Percentiles rank a stretch among this genome's conserved stretches.
These are phyloP conservation scores for Diabrotica undecimpunctata DNA, from an alignment of 1,140 invertebrate species.

Conservation along the genomic window DNA sequence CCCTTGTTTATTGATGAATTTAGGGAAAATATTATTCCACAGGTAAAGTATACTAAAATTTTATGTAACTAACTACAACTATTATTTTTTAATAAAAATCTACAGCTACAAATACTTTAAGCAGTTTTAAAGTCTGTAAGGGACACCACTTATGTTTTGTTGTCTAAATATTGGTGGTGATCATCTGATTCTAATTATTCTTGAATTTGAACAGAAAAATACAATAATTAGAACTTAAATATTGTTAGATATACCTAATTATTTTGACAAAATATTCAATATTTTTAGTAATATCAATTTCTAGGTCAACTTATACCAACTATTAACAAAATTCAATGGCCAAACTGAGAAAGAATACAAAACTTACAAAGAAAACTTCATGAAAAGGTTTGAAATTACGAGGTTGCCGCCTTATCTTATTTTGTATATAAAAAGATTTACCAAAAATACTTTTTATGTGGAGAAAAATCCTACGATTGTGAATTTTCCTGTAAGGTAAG, in stretches of 20 bases:
- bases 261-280: too few relatives aligned
- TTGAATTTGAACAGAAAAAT: too few relatives aligned
- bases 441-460: slow-evolving; percentile 97
- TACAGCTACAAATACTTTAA: too few relatives aligned
- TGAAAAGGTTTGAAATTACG: slow-evolving; percentile 96
- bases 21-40: slow-evolving; percentile 97
- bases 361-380: slow-evolving; percentile 97
- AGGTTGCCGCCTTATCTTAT: slow-evolving; percentile 95
- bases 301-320: slow-evolving; percentile 87
- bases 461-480: slow-evolving; percentile 99
- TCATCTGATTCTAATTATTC: too few relatives aligned
- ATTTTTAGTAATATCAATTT: neutral
- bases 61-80: too few relatives aligned
- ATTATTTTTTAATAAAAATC: too few relatives aligned
- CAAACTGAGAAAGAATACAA: slow-evolving; percentile 96
- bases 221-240: too few relatives aligned
- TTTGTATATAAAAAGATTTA: slow-evolving; percentile 96
- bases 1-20: slow-evolving; percentile 97
- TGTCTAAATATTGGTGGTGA: too few relatives aligned
- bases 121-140: too few relatives aligned
- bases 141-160: too few relatives aligned
- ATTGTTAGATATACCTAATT: too few relatives aligned
- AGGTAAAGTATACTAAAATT: slow-evolving; percentile 55
- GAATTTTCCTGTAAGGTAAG: slow-evolving; percentile 98
- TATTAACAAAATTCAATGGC: slow-evolving; percentile 96